Conservation (phyloP, 2,113 vertebrate species). For the Microcebus griseorufus region DNA sequence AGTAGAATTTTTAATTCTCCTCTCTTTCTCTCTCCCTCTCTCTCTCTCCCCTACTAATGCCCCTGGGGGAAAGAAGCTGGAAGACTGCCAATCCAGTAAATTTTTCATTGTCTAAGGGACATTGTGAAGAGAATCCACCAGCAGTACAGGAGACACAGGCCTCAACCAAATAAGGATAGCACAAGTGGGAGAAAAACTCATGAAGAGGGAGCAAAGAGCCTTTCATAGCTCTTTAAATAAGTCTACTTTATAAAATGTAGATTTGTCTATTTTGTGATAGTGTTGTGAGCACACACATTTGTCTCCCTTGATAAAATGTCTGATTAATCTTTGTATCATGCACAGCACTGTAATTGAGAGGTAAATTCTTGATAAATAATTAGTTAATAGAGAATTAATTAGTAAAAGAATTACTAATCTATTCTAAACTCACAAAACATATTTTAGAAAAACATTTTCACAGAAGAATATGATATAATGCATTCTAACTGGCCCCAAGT, state of each 20-base stretch:
- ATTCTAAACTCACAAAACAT: background rate
- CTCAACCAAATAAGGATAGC: background rate
- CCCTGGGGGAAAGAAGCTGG: background rate
- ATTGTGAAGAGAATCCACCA: background rate
- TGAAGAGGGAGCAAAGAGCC: background rate
- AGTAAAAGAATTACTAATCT: background rate
- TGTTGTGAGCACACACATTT: background rate
- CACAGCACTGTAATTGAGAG: background rate
- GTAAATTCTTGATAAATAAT: slow-evolving; percentile 10
- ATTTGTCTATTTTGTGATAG: background rate
- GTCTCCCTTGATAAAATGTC: background rate
- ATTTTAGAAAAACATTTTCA: background rate
- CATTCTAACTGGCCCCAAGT: background rate
- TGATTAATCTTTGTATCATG: background rate
- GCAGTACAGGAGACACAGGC: background rate
- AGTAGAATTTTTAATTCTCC: slow-evolving; percentile 16
- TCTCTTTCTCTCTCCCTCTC: no score
- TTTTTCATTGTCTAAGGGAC: background rate
- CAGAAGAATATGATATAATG: background rate
- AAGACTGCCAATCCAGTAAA: background rate
- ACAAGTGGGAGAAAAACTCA: slow-evolving; percentile 11
- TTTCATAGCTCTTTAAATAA: background rate
- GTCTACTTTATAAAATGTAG: background rate
- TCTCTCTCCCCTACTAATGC: background rate
- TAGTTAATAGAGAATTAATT: background rate